Evolutionary conservation across 2,888 invertebrate genomes (phyloP), one percentile per base, ranked within the genome.

Genomic region (Acronicta aceris): DNA sequence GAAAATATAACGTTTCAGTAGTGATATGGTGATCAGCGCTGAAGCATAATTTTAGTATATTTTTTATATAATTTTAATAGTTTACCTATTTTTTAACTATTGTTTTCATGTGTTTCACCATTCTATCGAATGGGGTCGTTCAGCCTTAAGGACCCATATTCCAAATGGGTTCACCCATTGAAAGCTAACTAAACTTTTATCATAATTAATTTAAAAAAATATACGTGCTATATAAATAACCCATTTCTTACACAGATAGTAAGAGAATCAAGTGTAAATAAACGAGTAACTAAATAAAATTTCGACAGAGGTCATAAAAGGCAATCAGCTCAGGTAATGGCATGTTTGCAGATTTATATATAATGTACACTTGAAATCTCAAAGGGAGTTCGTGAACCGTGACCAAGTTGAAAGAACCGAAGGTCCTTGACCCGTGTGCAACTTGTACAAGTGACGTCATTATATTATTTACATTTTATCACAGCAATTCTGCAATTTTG

Each of bases 351-450:
- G 45, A 21, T 54, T 52, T 58, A 65, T 68, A 55, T 56, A 58
- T 59, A 72, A 66, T 73, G 41, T 65, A 63, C 58, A 38, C 58
- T 59, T 60, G 42, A 21, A 48, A 71, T 61, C 67, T 56, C 68
- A 51, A 57, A 78, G 64, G 61, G 65, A 71, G 68, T 62, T 71
- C 66, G 42, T 65, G 59, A 53, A 69, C 69, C 36, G 52, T 48
- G 50, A 45, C 12, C 12, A 49, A 62, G 75, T 64, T 76, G 58
- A 74, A 77, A 65, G 74, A 61, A 70, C 74, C 40, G 13, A 10
- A 53, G 71, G 60, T 65, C 61, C 30, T 61, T 63, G 46, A 71
- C 60, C 72, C 41, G 25, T 17, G 63, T 53, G 42, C 59, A 69
- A 47, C 52, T 65, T 45, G 38, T 61, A 61, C 25, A 45, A 53